Percentiles rank a stretch among this genome's conserved stretches.
Conservation (phyloP, 1,140 invertebrate genomes). For the Leptopilina clavipes region DNA sequence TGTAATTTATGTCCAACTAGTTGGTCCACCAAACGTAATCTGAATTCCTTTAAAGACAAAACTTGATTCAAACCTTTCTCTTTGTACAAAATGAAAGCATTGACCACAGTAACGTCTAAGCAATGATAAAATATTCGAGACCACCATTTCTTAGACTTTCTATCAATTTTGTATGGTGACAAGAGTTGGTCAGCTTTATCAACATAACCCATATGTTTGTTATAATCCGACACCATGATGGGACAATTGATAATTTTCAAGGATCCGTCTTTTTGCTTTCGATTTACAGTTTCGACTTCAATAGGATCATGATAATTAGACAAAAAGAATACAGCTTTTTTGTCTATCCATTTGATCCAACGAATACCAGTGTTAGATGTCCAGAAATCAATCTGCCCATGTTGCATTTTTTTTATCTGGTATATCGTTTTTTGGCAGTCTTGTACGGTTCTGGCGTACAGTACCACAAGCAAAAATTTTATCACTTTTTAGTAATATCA, state of each 20-base stretch:
- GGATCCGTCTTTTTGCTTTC: slow-evolving; percentile 58
- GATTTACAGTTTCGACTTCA: slow-evolving; percentile 41
- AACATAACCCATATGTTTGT: slow-evolving; percentile 57
- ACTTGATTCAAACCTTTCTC: slow-evolving; percentile 33
- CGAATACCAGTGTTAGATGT: slow-evolving; percentile 62
- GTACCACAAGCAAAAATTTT: no score
- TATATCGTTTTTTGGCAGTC: slow-evolving; percentile 55
- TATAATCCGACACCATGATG: slow-evolving; percentile 53
- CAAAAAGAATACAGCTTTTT: slow-evolving; percentile 64
- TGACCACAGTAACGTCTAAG: slow-evolving; percentile 41
- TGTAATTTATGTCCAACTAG: slow-evolving; percentile 31
- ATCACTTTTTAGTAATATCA: slow-evolving; percentile 62
- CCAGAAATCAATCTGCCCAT: slow-evolving; percentile 60
- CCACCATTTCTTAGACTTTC: slow-evolving; percentile 57
- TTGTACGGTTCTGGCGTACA: slow-evolving; percentile 57
- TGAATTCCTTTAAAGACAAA: slow-evolving; percentile 41
- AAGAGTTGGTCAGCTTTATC: no score
- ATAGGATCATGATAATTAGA: slow-evolving; percentile 65
- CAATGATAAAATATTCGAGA: slow-evolving; percentile 45
- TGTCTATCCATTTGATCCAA: slow-evolving; percentile 69
- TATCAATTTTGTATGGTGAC: slow-evolving; percentile 64
- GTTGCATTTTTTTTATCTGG: slow-evolving; percentile 62
- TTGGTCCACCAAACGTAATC: slow-evolving; percentile 41
- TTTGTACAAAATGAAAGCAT: slow-evolving; percentile 46
- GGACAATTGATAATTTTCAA: slow-evolving; percentile 47